Evolutionary conservation across 2,888 invertebrate genomes (phyloP).

Genomic region (Icerya purchasi): DNA sequence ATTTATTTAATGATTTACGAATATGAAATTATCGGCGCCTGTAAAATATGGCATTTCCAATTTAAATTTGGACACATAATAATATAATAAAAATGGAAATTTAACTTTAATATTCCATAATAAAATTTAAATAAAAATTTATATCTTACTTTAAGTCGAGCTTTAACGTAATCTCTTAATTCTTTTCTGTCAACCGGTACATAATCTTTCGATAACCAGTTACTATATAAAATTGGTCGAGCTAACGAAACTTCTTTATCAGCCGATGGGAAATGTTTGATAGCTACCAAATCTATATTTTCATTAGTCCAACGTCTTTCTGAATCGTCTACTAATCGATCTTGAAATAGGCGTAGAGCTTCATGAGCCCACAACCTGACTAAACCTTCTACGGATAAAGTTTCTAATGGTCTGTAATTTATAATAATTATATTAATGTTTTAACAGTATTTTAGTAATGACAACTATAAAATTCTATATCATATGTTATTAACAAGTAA

Average conservation of each 20-base stretch:
- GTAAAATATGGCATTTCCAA: too few relatives aligned
- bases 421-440: too few relatives aligned
- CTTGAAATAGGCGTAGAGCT: slow-evolving; percentile 78
- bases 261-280: slow-evolving; percentile 85
- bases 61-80: too few relatives aligned
- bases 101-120: too few relatives aligned
- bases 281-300: slow-evolving; percentile 77
- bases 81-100: too few relatives aligned
- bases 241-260: slow-evolving; percentile 64
- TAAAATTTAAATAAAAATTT: neutral
- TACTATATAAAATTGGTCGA: slow-evolving; percentile 91
- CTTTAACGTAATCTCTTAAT: slow-evolving; percentile 87
- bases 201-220: slow-evolving; percentile 98
- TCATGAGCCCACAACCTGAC: slow-evolving; percentile 99
- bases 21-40: neutral
- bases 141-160: slow-evolving; percentile 58
- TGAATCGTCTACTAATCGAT: slow-evolving; percentile 75
- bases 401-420: slow-evolving; percentile 81
- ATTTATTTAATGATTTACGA: neutral
- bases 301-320: slow-evolving; percentile 97
- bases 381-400: slow-evolving; percentile 73
- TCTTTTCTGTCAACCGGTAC: slow-evolving; percentile 88
- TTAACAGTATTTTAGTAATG: too few relatives aligned
- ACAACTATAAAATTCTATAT: too few relatives aligned
- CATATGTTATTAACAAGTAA: too few relatives aligned